Percentiles rank a stretch among this genome's conserved stretches.
These are phyloP conservation scores for Merops nubicus DNA, from an alignment of 2,113 vertebrate genomes.

Conservation along the genomic window DNA sequence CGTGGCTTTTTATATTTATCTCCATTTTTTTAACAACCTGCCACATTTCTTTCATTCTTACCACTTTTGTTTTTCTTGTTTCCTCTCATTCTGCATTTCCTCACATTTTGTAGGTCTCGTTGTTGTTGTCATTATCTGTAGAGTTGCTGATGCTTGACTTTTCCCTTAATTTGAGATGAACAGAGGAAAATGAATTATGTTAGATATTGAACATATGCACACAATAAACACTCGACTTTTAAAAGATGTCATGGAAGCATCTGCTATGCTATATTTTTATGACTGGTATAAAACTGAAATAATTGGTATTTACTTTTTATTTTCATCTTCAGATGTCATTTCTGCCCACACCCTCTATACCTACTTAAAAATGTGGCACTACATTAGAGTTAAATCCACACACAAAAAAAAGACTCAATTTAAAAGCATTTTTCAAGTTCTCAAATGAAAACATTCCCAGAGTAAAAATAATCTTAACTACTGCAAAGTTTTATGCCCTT, in stretches of 20 bases:
- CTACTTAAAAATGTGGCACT: not conserved
- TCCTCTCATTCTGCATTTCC: not conserved
- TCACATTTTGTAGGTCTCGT: not conserved
- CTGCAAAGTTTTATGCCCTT: constrained; percentile 43
- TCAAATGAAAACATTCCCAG: constrained; percentile 41
- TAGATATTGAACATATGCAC: constrained; percentile 55
- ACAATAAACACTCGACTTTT: constrained; percentile 57
- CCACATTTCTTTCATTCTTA: not conserved
- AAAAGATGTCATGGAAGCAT: constrained; percentile 46
- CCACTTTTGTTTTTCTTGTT: not conserved
- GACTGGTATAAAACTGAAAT: constrained; percentile 41
- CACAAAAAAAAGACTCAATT: not conserved
- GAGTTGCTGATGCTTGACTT: not conserved
- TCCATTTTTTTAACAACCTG: not conserved
- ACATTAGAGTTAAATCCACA: constrained; percentile 37
- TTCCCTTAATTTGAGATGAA: constrained; percentile 51
- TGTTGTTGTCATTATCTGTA: not conserved
- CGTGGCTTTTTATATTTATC: not conserved
- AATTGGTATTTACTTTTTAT: constrained; percentile 58
- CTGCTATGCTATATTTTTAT: constrained; percentile 47
- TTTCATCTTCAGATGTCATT: constrained; percentile 51
- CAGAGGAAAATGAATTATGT: constrained; percentile 60
- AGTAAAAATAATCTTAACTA: constrained; percentile 65
- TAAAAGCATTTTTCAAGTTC: constrained; percentile 23
- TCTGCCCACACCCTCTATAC: not conserved